Percentiles rank a stretch among this genome's conserved stretches.
Conservation (phyloP, 2,888 invertebrate genomes). For the Prostheceraeus crozeri region DNA sequence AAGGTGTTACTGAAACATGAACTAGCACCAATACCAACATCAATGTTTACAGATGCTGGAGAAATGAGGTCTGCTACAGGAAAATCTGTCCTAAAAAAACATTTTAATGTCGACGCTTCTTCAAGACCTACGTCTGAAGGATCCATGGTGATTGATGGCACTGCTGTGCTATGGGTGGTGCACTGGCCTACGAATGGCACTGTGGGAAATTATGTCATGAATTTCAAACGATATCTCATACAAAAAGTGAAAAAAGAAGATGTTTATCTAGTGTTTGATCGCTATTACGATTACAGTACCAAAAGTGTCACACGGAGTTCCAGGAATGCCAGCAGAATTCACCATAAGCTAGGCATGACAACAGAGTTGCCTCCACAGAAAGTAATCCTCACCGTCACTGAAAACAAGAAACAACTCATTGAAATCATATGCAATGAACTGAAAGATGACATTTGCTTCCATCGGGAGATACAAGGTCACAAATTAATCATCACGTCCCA, state of each 20-base stretch:
- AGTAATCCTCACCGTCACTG: conserved; percentile 38
- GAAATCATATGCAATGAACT: conserved; percentile 39
- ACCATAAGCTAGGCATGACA: conserved; percentile 25
- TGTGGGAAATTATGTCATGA: conserved; percentile 37
- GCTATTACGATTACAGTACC: conserved; percentile 29
- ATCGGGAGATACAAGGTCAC: not conserved
- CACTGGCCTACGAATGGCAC: conserved; percentile 40
- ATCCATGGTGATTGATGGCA: not conserved
- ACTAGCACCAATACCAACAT: conserved; percentile 39
- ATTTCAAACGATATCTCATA: conserved; percentile 33
- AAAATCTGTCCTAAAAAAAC: conserved; percentile 39
- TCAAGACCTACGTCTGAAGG: conserved; percentile 6
- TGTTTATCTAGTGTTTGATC: conserved; percentile 27
- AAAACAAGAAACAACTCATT: conserved; percentile 41
- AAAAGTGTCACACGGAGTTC: conserved; percentile 37
- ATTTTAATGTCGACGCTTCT: not conserved
- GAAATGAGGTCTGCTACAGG: conserved; percentile 37
- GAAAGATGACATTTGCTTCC: not conserved
- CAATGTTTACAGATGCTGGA: conserved; percentile 39
- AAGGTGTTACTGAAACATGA: conserved; percentile 38
- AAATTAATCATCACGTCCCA: conserved; percentile 26
- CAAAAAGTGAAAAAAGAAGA: conserved; percentile 20
- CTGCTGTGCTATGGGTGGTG: not conserved
- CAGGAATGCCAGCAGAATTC: conserved; percentile 8
- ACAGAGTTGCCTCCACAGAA: conserved; percentile 40